phyloP scores from a whole-genome alignment of 2,888 invertebrate species.

The Parnassius mnemosyne region DNA sequence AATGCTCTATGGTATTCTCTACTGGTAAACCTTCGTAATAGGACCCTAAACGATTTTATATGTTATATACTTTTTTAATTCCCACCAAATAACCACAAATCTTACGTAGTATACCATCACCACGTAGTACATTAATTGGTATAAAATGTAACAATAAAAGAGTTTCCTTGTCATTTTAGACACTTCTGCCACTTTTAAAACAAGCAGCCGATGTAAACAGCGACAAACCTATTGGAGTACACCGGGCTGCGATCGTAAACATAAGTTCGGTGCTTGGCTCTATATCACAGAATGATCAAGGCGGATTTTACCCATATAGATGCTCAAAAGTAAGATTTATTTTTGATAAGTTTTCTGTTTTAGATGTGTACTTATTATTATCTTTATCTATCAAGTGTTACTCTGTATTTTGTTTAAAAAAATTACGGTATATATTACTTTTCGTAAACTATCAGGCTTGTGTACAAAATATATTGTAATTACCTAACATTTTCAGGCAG shows the following conservation, averaged over 20 bases:
- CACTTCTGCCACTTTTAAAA: slow-evolving; percentile 85
- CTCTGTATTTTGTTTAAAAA: too few relatives aligned
- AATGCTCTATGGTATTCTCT: too few relatives aligned
- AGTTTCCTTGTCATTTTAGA: slow-evolving; percentile 65
- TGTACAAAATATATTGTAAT: too few relatives aligned
- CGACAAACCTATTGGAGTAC: slow-evolving; percentile 77
- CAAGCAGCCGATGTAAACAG: slow-evolving; percentile 82
- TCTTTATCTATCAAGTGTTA: too few relatives aligned
- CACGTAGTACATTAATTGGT: slow-evolving; percentile 12
- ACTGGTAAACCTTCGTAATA: too few relatives aligned
- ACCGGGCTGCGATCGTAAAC: slow-evolving; percentile 88
- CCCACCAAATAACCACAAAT: not conserved
- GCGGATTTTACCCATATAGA: slow-evolving; percentile 92
- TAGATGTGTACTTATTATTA: too few relatives aligned
- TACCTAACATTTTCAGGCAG: slow-evolving; percentile 79
- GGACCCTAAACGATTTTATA: too few relatives aligned
- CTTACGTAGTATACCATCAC: slow-evolving; percentile 3
- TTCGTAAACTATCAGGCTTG: too few relatives aligned
- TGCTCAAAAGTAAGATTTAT: slow-evolving; percentile 87
- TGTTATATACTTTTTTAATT: too few relatives aligned
- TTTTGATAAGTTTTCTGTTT: not conserved
- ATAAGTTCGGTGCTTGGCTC: slow-evolving; percentile 92
- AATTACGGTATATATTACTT: too few relatives aligned
- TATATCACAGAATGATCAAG: slow-evolving; percentile 85
- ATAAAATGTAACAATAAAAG: slow-evolving; percentile 20